Evolutionary conservation across 2,888 invertebrate species (phyloP).

Genomic region (Auanema freiburgensis): DNA sequence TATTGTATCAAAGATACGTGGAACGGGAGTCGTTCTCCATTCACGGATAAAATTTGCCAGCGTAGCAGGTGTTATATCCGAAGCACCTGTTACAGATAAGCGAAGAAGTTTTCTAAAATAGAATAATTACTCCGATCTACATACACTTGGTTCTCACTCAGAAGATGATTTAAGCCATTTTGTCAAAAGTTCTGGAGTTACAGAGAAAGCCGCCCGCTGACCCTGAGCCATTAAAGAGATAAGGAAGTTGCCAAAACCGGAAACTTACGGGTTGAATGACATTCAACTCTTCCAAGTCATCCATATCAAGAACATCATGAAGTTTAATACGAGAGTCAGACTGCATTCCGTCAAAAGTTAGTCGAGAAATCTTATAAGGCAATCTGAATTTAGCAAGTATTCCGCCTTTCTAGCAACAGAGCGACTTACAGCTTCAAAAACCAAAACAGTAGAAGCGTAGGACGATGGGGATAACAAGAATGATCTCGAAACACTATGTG

Average conservation of each 20-base stretch:
- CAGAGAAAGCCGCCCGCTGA: conserved; percentile 10
- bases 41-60: conserved; percentile 1
- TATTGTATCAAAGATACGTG: conserved; percentile 3
- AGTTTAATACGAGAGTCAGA: conserved; percentile 7
- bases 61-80: not conserved
- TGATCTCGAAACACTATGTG: conserved; percentile 10
- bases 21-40: conserved; percentile 5
- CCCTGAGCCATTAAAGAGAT: not conserved
- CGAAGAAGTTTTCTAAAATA: conserved; percentile 1
- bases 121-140: not conserved
- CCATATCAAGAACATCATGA: not conserved
- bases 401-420: not conserved
- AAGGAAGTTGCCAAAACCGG: conserved; percentile 1
- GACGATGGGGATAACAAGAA: not conserved
- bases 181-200: conserved; percentile 4
- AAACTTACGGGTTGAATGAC: conserved; percentile 8
- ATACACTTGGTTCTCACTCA: not conserved
- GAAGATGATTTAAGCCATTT: conserved; percentile 7
- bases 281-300: conserved; percentile 4
- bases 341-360: conserved; percentile 10
- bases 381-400: conserved; percentile 1
- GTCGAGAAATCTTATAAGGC: not conserved
- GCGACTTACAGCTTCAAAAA: conserved; percentile 6
- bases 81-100: not conserved
- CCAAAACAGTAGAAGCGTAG: conserved; percentile 14